Conservation (phyloP, 2,888 invertebrate species). For the Drosophila monieri region DNA sequence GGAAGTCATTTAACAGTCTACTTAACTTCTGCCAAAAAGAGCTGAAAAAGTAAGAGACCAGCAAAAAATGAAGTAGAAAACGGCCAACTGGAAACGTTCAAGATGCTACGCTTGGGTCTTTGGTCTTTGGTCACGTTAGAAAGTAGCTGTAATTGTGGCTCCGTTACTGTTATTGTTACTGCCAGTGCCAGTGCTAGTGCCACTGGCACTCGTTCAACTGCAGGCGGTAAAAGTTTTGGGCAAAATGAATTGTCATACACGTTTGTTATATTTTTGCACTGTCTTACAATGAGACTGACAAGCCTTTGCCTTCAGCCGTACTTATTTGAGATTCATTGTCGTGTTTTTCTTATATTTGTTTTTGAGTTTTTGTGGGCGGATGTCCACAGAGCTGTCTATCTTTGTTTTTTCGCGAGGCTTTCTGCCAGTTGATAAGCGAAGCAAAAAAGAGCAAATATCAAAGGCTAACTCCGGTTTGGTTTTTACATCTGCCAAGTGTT, state of each 20-base stretch:
- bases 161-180: constrained; percentile 43
- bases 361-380: constrained; percentile 25
- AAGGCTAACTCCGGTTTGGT: constrained; percentile 27
- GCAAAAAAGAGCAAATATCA: constrained; percentile 18
- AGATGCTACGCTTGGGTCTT: constrained; percentile 48
- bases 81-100: constrained; percentile 43
- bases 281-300: constrained; percentile 22
- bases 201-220: constrained; percentile 30
- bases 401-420: constrained; percentile 19
- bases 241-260: constrained; percentile 44
- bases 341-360: background rate
- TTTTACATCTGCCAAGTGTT: constrained; percentile 45
- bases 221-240: constrained; percentile 46
- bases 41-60: constrained; percentile 6
- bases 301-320: constrained; percentile 16
- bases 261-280: constrained; percentile 38
- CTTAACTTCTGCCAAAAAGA: constrained; percentile 49
- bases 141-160: constrained; percentile 67
- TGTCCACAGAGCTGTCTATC: constrained; percentile 21
- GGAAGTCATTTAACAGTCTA: constrained; percentile 76
- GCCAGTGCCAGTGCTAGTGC: constrained; percentile 9
- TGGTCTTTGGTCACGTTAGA: constrained; percentile 65
- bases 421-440: constrained; percentile 26
- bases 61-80: constrained; percentile 33
- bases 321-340: constrained; percentile 39